These are phyloP conservation scores for Callyntrura sp. DNA, from an alignment of 2,888 invertebrate genomes.

Conservation along the genomic window DNA sequence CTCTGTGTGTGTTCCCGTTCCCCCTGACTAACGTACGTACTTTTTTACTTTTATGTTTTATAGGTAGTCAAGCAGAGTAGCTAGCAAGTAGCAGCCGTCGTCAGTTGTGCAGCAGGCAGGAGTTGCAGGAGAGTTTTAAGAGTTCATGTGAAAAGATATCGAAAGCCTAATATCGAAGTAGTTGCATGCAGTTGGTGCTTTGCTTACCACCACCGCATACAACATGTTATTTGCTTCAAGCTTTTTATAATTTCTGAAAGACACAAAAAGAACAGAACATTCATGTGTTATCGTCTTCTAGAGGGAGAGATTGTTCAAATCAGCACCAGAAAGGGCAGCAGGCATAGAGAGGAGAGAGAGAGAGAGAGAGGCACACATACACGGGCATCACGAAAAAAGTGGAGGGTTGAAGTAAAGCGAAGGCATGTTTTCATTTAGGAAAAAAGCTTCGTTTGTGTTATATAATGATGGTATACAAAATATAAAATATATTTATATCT, in stretches of 20 bases:
- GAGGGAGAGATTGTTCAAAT: conserved; percentile 62
- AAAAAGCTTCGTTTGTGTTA: not conserved
- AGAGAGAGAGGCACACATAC: conserved; percentile 21
- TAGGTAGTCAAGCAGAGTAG: not conserved
- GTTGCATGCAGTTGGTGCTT: conserved; percentile 18
- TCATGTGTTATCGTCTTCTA: not conserved
- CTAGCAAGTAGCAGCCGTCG: not conserved
- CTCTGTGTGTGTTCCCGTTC: conserved; percentile 20
- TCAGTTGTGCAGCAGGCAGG: not conserved
- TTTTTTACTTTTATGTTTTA: not conserved
- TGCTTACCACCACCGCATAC: not conserved
- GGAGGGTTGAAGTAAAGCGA: conserved; percentile 46
- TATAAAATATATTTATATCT: not conserved
- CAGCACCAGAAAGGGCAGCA: conserved; percentile 59
- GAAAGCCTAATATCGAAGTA: not conserved
- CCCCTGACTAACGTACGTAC: conserved; percentile 24
- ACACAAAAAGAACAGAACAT: conserved; percentile 3
- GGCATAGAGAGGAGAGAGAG: conserved; percentile 7
- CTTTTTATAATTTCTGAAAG: conserved; percentile 35
- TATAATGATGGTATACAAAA: conserved; percentile 36
- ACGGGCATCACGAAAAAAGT: conserved; percentile 14
- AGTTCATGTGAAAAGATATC: conserved; percentile 33
- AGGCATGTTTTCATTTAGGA: conserved; percentile 45
- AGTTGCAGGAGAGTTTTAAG: conserved; percentile 39
- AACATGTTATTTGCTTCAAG: conserved; percentile 30